phyloP scores from a whole-genome alignment of 2,888 invertebrate genomes.

The Gymnocheta viridis region DNA sequence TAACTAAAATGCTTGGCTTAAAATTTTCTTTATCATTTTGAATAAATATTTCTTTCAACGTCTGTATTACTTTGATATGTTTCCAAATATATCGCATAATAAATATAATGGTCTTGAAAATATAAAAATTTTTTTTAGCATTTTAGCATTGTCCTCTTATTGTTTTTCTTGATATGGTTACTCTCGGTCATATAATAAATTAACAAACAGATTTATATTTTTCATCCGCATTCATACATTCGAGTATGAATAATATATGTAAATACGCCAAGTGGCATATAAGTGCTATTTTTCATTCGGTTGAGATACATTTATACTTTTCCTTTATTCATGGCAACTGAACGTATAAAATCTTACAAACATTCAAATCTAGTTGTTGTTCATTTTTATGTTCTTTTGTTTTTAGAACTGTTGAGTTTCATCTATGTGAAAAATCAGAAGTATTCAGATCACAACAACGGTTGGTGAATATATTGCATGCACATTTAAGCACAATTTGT shows the following conservation, averaged over 20 bases:
- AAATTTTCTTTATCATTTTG: too few species aligned
- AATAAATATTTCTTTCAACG: too few species aligned
- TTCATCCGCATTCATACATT: not conserved
- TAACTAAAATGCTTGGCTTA: too few species aligned
- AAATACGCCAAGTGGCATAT: constrained; percentile 45
- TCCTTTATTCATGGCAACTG: constrained; percentile 27
- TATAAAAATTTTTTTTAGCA: too few species aligned
- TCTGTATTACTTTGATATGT: too few species aligned
- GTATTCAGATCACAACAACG: too few species aligned
- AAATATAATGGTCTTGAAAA: too few species aligned
- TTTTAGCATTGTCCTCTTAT: too few species aligned
- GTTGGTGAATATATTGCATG: not conserved
- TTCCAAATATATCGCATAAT: too few species aligned
- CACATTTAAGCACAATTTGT: constrained; percentile 37
- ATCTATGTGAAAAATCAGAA: constrained; percentile 46
- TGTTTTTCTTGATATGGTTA: too few species aligned
- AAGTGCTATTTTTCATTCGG: constrained; percentile 28
- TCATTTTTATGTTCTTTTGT: constrained; percentile 35
- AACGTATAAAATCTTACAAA: constrained; percentile 23
- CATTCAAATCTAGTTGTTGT: not conserved
- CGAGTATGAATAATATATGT: not conserved
- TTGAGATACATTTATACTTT: not conserved
- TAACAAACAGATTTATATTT: too few species aligned
- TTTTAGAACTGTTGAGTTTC: constrained; percentile 39
- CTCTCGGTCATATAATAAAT: too few species aligned